Base-by-base conservation (phyloP, 2,113 vertebrate genomes). In the Prietella phreatophila region DNA sequence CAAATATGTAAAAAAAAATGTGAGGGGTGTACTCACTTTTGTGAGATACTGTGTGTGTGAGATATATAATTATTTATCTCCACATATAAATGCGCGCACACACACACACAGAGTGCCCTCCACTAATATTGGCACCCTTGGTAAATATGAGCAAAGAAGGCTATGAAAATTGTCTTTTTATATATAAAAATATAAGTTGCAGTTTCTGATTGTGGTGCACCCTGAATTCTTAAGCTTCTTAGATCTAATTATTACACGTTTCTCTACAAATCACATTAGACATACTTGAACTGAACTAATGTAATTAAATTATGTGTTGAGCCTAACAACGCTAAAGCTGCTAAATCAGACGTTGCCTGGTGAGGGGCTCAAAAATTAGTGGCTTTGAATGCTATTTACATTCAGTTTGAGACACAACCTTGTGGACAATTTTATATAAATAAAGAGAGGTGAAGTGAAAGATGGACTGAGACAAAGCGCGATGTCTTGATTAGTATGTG, bases 261-360 rank as follows among this genome's bases (percentile, higher is more conserved):
- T 81, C 22, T 86, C 47, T 81, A 65, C 75, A 56, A 82, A 69
- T 87, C 63, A 82, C 30, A 71, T 81, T 55, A 81, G 76, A 17
- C 61, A 17, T 81, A 81, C 30, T 71, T 82, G 78, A 67, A 36
- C 80, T 87, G 47, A 87, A 42, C 63, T 82, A 82, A 82, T 82
- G 8, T 42, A 71, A 67, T 71, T 82, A 82, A 82, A 71, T 87
- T 71, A 67, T 17, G 39, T 67, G 47, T 36, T n/a, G 69, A 81
- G 53, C 30, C 76, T 86, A 81, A 87, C 9, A 4, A 47, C 67
- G 47, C 82, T 82, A 87, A 50, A 42, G 53, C n/a, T 39, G 63
- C 79, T 82, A 69, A 82, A 86, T 86, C 80, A n/a, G 20, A 42
- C 61, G 80, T 65, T 53, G 47, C 63, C 53, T 71, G 63, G 30